Percentiles rank a stretch among this genome's conserved stretches.
These are phyloP conservation scores for Empidonax alnorum DNA, from an alignment of 2,113 vertebrate genomes.

Conservation along the genomic window DNA sequence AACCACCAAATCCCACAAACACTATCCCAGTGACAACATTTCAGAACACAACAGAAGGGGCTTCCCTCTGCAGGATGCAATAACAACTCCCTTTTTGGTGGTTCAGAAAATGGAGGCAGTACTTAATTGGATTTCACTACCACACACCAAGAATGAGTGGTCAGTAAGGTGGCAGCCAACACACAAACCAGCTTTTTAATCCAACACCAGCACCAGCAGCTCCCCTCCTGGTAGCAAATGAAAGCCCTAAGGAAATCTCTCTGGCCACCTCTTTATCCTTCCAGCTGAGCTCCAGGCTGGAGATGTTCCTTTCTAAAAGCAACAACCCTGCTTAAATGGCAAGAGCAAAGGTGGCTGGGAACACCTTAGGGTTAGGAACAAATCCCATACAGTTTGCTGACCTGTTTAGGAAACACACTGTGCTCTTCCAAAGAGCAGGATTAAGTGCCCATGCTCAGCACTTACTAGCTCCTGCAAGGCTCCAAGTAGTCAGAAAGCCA, in stretches of 20 bases:
- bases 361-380: neutral
- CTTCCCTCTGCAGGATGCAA: neutral
- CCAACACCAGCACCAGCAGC: neutral
- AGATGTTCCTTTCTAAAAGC: neutral
- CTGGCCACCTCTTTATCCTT: neutral
- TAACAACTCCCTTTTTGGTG: neutral
- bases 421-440: neutral
- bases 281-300: neutral
- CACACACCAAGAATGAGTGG: neutral
- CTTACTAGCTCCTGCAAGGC: neutral
- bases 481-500: neutral
- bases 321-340: neutral
- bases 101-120: conserved; percentile 18
- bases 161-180: neutral
- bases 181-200: neutral
- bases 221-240: neutral
- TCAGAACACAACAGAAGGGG: neutral
- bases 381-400: neutral
- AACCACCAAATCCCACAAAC: neutral
- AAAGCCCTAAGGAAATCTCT: neutral
- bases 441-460: neutral
- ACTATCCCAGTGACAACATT: neutral
- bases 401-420: neutral
- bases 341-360: neutral
- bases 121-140: neutral